A percentile compares a stretch with the other conserved stretches of the same genome.
These are phyloP conservation scores for Ophion costatus DNA, from an alignment of 2,888 invertebrate genomes.

Conservation along the genomic window DNA sequence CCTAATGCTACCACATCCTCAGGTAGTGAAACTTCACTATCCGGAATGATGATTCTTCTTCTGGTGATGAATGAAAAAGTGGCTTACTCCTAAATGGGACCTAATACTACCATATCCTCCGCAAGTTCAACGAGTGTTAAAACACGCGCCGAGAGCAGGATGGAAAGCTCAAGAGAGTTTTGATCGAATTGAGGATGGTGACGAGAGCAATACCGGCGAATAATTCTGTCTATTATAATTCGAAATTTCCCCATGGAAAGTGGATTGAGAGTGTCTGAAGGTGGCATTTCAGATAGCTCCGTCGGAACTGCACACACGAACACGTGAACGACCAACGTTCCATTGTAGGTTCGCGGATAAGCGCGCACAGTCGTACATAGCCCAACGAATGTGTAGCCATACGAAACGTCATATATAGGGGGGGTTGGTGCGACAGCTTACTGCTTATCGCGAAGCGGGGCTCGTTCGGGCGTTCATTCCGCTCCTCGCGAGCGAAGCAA, in stretches of 20 bases:
- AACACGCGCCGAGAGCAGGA: background rate
- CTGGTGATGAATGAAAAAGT: no score
- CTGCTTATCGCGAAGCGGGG: constrained; percentile 64
- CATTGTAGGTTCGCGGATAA: no score
- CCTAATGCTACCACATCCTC: background rate
- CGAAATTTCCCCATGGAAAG: constrained; percentile 39
- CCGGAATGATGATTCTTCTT: no score
- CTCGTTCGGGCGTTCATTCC: constrained; percentile 44
- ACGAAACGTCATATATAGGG: background rate
- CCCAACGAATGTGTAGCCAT: background rate
- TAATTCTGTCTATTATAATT: constrained; percentile 54
- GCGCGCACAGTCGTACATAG: constrained; percentile 1
- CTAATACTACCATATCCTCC: background rate
- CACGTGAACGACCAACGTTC: background rate
- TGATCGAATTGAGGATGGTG: background rate
- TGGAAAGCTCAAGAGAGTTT: constrained; percentile 10
- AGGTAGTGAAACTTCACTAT: no score
- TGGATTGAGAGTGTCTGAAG: constrained; percentile 30
- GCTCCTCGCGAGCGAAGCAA: constrained; percentile 28
- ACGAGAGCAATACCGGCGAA: constrained; percentile 12
- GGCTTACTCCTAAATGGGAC: no score
- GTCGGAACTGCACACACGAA: background rate
- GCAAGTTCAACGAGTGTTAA: background rate
- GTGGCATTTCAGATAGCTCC: constrained; percentile 26
- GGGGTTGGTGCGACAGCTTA: constrained; percentile 62